Conservation (phyloP, 2,888 invertebrate species). For the Disparrhopalites patrizii region DNA sequence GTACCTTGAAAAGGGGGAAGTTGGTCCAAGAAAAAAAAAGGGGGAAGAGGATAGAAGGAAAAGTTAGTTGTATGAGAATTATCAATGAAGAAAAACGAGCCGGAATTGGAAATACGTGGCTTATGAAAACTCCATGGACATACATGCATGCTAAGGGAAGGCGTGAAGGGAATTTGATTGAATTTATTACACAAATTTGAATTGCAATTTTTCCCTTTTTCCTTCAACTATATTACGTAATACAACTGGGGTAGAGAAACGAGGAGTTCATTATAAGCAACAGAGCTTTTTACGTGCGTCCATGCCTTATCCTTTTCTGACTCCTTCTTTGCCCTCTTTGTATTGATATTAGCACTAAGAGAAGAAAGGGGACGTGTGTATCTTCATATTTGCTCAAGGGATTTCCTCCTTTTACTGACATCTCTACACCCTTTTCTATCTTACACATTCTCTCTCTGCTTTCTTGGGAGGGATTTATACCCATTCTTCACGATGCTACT, state of each 20-base stretch:
- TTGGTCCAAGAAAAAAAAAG: background rate
- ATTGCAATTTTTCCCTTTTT: slow-evolving; percentile 22
- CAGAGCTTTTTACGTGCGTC: slow-evolving; percentile 27
- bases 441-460: background rate
- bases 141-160: slow-evolving; percentile 17
- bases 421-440: slow-evolving; percentile 20
- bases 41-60: background rate
- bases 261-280: slow-evolving; percentile 35
- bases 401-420: slow-evolving; percentile 13
- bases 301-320: slow-evolving; percentile 28
- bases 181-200: slow-evolving; percentile 34
- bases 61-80: background rate
- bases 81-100: slow-evolving; percentile 6
- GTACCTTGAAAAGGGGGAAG: background rate
- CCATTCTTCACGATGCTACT: no score
- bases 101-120: slow-evolving; percentile 3
- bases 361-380: slow-evolving; percentile 20
- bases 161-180: slow-evolving; percentile 34
- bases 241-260: slow-evolving; percentile 13
- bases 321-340: no score
- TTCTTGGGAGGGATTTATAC: no score
- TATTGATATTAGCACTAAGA: no score
- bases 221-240: background rate
- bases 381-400: slow-evolving; percentile 31
- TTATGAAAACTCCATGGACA: slow-evolving; percentile 24